Evolutionary conservation across 2,113 vertebrate genomes (phyloP).

Genomic region (Anguilla rostrata): DNA sequence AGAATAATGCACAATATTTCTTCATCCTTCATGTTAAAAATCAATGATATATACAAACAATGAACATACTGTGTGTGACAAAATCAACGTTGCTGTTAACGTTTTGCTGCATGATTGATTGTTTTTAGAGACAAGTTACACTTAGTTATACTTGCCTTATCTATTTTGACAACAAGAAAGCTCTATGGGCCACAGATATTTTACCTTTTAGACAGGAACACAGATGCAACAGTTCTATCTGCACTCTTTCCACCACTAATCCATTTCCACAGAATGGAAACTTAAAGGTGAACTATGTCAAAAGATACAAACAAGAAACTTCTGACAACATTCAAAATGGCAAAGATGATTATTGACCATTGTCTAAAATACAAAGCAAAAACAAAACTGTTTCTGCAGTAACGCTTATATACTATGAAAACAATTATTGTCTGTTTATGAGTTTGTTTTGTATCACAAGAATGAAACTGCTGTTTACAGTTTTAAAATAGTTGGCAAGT

Average conservation of each 20-base stretch:
- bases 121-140: background rate
- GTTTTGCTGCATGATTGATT: no score
- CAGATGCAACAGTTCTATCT: background rate
- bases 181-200: background rate
- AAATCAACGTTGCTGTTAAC: background rate
- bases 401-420: slow-evolving; percentile 1
- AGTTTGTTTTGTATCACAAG: slow-evolving; percentile 18
- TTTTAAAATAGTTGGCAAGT: slow-evolving; percentile 16
- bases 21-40: slow-evolving; percentile 2
- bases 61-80: background rate
- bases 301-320: slow-evolving; percentile 1
- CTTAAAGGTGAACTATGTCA: background rate
- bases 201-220: background rate
- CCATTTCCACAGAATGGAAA: background rate
- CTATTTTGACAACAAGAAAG: background rate
- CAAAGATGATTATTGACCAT: background rate
- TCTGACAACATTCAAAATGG: no score
- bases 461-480: slow-evolving; percentile 3
- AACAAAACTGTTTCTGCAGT: background rate
- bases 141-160: background rate
- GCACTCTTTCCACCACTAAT: background rate
- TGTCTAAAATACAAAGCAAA: background rate
- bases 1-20: background rate
- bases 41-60: background rate
- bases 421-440: background rate